Evolutionary conservation across 2,888 invertebrate species (phyloP).

Genomic region (Sesia apiformis): DNA sequence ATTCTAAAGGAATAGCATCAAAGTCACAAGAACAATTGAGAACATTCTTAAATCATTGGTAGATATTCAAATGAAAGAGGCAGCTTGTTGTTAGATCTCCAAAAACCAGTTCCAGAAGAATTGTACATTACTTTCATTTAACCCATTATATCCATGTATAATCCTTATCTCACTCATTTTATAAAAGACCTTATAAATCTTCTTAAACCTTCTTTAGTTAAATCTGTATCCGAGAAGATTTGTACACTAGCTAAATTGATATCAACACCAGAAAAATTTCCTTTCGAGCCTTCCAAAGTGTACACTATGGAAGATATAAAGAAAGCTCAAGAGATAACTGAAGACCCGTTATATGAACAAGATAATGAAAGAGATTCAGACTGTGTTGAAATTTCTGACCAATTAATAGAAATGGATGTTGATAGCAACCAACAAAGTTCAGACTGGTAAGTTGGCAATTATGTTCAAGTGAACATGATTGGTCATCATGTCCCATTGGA

Average conservation of each 20-base stretch:
- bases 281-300: constrained; percentile 30
- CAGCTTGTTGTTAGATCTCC: constrained; percentile 42
- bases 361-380: constrained; percentile 15
- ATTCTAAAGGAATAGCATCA: constrained; percentile 15
- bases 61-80: constrained; percentile 47
- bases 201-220: constrained; percentile 40
- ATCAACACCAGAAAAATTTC: constrained; percentile 36
- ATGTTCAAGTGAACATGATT: constrained; percentile 35
- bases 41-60: constrained; percentile 49
- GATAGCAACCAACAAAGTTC: not conserved
- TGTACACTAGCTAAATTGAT: constrained; percentile 46
- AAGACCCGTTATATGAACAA: not conserved
- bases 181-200: constrained; percentile 41
- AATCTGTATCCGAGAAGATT: constrained; percentile 26
- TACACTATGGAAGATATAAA: constrained; percentile 62
- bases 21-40: constrained; percentile 40
- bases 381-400: constrained; percentile 7
- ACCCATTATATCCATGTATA: constrained; percentile 51
- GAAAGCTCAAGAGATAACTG: not conserved
- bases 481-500: constrained; percentile 68
- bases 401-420: not conserved
- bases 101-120: constrained; percentile 41
- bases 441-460: constrained; percentile 39
- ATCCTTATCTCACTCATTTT: constrained; percentile 49
- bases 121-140: constrained; percentile 43